A percentile compares a stretch with the other conserved stretches of the same genome.
Evolutionary conservation across 2,888 invertebrate genomes (phyloP).

Genomic region (Alsophila aescularia): DNA sequence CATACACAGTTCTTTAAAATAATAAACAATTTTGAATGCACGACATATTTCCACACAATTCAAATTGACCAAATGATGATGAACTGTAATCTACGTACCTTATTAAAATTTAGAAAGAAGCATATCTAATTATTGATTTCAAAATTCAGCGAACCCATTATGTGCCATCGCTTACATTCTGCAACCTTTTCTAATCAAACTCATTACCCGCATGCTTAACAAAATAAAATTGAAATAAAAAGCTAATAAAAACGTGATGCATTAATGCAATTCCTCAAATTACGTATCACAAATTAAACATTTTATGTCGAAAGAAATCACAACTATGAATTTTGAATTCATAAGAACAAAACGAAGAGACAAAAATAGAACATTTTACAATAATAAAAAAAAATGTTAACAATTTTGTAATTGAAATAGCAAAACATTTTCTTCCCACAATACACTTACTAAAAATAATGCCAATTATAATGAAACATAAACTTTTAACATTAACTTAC

Average conservation of each 20-base stretch:
- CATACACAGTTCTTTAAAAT: constrained; percentile 58
- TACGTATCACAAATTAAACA: constrained; percentile 83
- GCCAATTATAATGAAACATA: constrained; percentile 50
- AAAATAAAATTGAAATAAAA: constrained; percentile 61
- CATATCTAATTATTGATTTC: constrained; percentile 60
- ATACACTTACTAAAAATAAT: constrained; percentile 62
- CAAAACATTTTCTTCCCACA: constrained; percentile 58
- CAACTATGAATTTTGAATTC: constrained; percentile 85
- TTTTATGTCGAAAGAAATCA: constrained; percentile 84
- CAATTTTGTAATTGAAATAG: constrained; percentile 60
- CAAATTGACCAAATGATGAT: constrained; percentile 55
- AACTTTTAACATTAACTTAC: constrained; percentile 45
- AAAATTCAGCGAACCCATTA: constrained; percentile 52
- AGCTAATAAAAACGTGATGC: constrained; percentile 75
- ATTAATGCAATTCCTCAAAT: constrained; percentile 79
- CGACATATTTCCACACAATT: constrained; percentile 38
- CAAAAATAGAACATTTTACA: constrained; percentile 71
- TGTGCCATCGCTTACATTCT: constrained; percentile 47
- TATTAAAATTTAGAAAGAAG: constrained; percentile 62
- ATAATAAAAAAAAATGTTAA: constrained; percentile 64
- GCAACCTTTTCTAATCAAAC: constrained; percentile 56
- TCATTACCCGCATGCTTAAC: constrained; percentile 61
- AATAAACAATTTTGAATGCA: constrained; percentile 41
- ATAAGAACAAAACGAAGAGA: constrained; percentile 71
- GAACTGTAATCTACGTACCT: constrained; percentile 76